Evolutionary conservation across 2,797 vertebrate genomes (phyloP).

Genomic region (Erpetoichthys calabaricus): DNA sequence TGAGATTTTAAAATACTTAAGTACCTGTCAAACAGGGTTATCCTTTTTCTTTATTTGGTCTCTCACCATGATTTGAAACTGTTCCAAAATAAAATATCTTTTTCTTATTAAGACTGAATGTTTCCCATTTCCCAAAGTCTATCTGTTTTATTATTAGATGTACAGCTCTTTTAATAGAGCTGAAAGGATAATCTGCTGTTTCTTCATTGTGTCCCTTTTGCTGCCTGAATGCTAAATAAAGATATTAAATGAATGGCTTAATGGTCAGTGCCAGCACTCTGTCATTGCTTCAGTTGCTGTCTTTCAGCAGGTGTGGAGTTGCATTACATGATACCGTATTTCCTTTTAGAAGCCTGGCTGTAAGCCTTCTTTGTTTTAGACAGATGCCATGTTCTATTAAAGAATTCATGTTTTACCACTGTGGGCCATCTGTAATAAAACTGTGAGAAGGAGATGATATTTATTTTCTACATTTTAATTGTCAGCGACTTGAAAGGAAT

Average conservation of each 20-base stretch:
- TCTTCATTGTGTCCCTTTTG: background rate
- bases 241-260: constrained; percentile 14
- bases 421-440: constrained; percentile 43
- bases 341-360: constrained; percentile 32
- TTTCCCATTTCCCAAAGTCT: too few species aligned
- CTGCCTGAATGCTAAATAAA: constrained; percentile 21
- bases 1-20: too few species aligned
- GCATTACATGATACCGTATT: constrained; percentile 25
- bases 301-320: constrained; percentile 37
- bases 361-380: constrained; percentile 43
- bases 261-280: constrained; percentile 21
- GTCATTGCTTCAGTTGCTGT: constrained; percentile 28
- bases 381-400: constrained; percentile 42
- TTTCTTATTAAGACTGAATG: too few species aligned
- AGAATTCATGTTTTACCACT: constrained; percentile 28
- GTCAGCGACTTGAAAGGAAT: constrained; percentile 40
- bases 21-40: too few species aligned
- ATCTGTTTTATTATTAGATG: too few species aligned
- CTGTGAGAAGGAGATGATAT: constrained; percentile 26
- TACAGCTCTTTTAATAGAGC: background rate
- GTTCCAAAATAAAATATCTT: too few species aligned
- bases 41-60: too few species aligned
- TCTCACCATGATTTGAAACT: too few species aligned
- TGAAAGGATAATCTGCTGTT: constrained; percentile 2
- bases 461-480: constrained; percentile 33